These are phyloP conservation scores for Parapsyche elsis DNA, from an alignment of 1,140 invertebrate species.

Conservation along the genomic window DNA sequence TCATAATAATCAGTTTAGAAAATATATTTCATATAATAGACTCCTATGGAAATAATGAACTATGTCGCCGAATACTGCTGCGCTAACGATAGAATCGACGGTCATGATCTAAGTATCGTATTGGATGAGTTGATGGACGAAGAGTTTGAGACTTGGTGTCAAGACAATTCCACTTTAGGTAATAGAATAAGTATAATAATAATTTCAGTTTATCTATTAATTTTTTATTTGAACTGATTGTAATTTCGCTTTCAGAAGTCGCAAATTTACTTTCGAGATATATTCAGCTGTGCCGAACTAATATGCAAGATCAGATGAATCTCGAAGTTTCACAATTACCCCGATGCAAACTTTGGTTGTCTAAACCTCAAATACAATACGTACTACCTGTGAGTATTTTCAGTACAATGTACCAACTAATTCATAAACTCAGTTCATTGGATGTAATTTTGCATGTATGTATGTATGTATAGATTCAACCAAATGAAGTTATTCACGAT, in stretches of 20 bases:
- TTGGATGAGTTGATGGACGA: slow-evolving; percentile 70
- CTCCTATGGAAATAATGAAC: slow-evolving; percentile 65
- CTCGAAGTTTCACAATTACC: slow-evolving; percentile 61
- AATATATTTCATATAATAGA: slow-evolving; percentile 57
- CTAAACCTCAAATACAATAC: slow-evolving; percentile 51
- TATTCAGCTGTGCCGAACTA: slow-evolving; percentile 61
- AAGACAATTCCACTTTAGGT: slow-evolving; percentile 67
- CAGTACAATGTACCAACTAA: slow-evolving; percentile 26
- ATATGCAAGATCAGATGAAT: slow-evolving; percentile 61
- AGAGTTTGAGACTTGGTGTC: slow-evolving; percentile 69
- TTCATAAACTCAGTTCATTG: neutral
- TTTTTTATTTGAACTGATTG: too few species aligned
- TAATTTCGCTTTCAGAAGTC: slow-evolving; percentile 61
- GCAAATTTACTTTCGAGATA: slow-evolving; percentile 64
- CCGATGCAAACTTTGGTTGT: slow-evolving; percentile 61
- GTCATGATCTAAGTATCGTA: slow-evolving; percentile 65
- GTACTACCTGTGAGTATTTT: slow-evolving; percentile 54
- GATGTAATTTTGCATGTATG: neutral
- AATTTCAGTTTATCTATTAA: slow-evolving; percentile 32
- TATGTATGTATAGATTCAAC: slow-evolving; percentile 44
- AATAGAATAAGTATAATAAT: slow-evolving; percentile 24
- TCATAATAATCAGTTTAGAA: neutral
- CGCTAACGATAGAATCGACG: slow-evolving; percentile 62
- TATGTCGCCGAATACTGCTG: slow-evolving; percentile 66
- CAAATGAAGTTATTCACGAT: slow-evolving; percentile 57